These are phyloP conservation scores for Myxocyprinus asiaticus DNA, from an alignment of 2,113 vertebrate genomes.

Conservation along the genomic window DNA sequence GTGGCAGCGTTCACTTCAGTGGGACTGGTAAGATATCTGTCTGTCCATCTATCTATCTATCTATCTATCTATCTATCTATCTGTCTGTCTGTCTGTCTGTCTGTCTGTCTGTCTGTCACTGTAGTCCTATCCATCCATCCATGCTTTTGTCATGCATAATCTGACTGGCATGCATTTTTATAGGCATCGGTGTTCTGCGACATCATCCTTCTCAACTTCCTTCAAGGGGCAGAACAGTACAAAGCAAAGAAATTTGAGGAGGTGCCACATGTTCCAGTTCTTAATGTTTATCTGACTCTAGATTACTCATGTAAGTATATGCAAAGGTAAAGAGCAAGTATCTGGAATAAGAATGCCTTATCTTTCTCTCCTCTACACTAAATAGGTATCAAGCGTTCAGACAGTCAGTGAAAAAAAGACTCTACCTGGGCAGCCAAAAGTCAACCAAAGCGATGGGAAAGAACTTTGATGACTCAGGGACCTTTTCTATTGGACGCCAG, in stretches of 20 bases:
- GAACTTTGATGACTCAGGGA: slow-evolving; percentile 67
- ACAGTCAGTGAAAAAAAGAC: slow-evolving; percentile 47
- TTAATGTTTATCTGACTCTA: not conserved
- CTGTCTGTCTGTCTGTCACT: too few species aligned
- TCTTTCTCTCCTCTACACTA: slow-evolving; percentile 12
- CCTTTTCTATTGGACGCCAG: slow-evolving; percentile 49
- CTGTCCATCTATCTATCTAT: too few species aligned
- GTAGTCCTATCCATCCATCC: too few species aligned
- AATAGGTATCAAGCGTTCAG: slow-evolving; percentile 65
- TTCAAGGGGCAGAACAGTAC: slow-evolving; percentile 88
- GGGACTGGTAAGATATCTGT: slow-evolving; percentile 80
- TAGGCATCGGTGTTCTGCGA: slow-evolving; percentile 95
- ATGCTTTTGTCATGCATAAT: too few species aligned
- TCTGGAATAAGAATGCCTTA: not conserved
- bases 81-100: too few species aligned
- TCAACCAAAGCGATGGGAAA: slow-evolving; percentile 66
- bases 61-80: too few species aligned
- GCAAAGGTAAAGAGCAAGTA: too few species aligned
- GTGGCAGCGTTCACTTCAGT: slow-evolving; percentile 91
- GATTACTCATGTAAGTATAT: not conserved
- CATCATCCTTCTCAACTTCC: slow-evolving; percentile 91
- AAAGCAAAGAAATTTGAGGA: slow-evolving; percentile 96
- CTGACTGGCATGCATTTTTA: slow-evolving; percentile 8
- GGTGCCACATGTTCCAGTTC: slow-evolving; percentile 67
- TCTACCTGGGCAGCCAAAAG: slow-evolving; percentile 59